phyloP scores from a whole-genome alignment of 2,113 vertebrate species.

The Balaenoptera acutorostrata region DNA sequence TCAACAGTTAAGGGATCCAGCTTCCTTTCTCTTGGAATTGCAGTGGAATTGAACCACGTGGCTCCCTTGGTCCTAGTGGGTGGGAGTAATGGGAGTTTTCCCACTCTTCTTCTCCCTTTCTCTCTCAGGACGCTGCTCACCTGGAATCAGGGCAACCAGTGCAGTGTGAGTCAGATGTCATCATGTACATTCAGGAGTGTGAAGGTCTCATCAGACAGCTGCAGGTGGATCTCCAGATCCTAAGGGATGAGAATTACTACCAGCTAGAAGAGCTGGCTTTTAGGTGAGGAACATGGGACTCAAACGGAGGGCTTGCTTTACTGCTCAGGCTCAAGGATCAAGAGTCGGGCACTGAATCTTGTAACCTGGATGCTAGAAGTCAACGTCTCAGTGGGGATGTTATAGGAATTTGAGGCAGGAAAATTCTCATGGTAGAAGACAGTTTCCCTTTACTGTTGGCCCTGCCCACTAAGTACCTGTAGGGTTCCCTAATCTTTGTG shows the following conservation, averaged over 20 bases:
- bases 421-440: not conserved
- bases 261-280: constrained; percentile 97
- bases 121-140: constrained; percentile 89
- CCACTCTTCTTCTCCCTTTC: not conserved
- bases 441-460: not conserved
- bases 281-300: constrained; percentile 82
- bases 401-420: not conserved
- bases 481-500: not conserved
- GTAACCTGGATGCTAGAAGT: not conserved
- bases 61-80: not conserved
- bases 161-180: constrained; percentile 91
- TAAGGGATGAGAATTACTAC: constrained; percentile 94
- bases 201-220: constrained; percentile 91
- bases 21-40: not conserved
- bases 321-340: not conserved
- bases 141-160: constrained; percentile 90
- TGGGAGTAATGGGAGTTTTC: not conserved
- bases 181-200: constrained; percentile 93
- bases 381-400: not conserved
- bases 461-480: not conserved
- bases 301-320: not conserved
- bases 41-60: too few relatives aligned
- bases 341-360: not conserved
- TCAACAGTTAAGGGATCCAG: not conserved
- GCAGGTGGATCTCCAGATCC: constrained; percentile 91